Conservation (phyloP, 2,113 vertebrate species). For the Eleginops maclovinus region DNA sequence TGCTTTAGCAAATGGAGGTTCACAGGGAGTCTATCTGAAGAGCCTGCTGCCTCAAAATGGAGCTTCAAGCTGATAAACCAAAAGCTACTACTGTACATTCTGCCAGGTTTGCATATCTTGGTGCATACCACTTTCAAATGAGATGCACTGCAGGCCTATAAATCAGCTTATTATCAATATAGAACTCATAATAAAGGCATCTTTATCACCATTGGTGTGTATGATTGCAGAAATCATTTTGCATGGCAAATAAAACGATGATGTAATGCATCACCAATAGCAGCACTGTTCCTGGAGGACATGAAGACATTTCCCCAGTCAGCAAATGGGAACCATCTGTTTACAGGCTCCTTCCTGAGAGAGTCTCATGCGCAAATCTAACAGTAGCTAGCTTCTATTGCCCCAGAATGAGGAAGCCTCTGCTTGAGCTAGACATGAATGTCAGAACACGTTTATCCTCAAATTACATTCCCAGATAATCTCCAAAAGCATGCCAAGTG, state of each 20-base stretch:
- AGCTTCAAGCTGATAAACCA: constrained; percentile 44
- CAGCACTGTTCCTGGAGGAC: constrained; percentile 66
- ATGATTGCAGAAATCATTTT: constrained; percentile 40
- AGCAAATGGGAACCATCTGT: constrained; percentile 75
- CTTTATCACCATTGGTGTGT: neutral
- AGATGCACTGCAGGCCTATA: constrained; percentile 5
- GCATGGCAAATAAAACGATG: constrained; percentile 64
- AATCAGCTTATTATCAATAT: constrained; percentile 9
- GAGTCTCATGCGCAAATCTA: constrained; percentile 45
- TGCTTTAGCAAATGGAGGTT: constrained; percentile 8
- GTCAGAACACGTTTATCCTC: constrained; percentile 32
- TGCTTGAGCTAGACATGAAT: constrained; percentile 43
- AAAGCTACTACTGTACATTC: constrained; percentile 14
- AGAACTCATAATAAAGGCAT: neutral
- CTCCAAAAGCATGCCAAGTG: neutral
- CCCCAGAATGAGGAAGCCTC: constrained; percentile 31
- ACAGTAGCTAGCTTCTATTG: constrained; percentile 43
- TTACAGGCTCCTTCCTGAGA: constrained; percentile 75
- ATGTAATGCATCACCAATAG: constrained; percentile 36
- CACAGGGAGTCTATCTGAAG: constrained; percentile 27
- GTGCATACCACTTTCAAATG: constrained; percentile 13
- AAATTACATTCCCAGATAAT: constrained; percentile 38
- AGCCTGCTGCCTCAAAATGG: constrained; percentile 39
- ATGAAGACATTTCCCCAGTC: constrained; percentile 69
- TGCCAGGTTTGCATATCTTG: constrained; percentile 60